Conservation (phyloP, 2,888 invertebrate species). For the Steinernema scapterisci region DNA sequence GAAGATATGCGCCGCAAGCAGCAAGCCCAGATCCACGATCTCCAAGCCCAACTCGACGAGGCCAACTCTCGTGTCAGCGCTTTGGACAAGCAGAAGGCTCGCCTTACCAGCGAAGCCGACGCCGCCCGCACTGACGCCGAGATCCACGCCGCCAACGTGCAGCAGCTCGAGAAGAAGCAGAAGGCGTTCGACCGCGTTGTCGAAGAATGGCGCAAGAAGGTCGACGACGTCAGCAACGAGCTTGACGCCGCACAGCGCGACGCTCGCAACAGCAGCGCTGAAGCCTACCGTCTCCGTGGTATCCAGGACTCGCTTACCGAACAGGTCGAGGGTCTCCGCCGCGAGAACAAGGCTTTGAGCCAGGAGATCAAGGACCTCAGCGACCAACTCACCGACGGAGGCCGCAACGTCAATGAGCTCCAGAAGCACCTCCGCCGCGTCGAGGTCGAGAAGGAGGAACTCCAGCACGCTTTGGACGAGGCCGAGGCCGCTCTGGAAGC, state of each 20-base stretch:
- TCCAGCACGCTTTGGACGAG: slow-evolving; percentile 76
- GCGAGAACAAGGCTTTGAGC: slow-evolving; percentile 99
- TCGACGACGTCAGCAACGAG: slow-evolving; percentile 93
- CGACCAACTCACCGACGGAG: slow-evolving; percentile 78
- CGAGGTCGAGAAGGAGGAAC: slow-evolving; percentile 99
- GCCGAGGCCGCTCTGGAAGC: slow-evolving; percentile 98
- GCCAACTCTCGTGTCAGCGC: slow-evolving; percentile 95
- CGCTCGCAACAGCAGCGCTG: slow-evolving; percentile 98
- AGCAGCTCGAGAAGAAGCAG: slow-evolving; percentile 95
- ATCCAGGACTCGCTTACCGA: slow-evolving; percentile 64
- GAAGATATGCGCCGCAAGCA: slow-evolving; percentile 74
- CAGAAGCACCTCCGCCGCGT: slow-evolving; percentile 97
- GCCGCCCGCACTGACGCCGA: slow-evolving; percentile 75
- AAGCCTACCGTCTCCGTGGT: slow-evolving; percentile 95
- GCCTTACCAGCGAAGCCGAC: slow-evolving; percentile 93
- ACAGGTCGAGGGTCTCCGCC: slow-evolving; percentile 90
- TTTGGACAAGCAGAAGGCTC: slow-evolving; percentile 89
- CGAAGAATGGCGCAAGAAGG: slow-evolving; percentile 97
- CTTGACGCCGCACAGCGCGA: slow-evolving; percentile 98
- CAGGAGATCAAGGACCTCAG: slow-evolving; percentile 97
- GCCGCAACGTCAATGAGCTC: slow-evolving; percentile 97
- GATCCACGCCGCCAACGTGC: slow-evolving; percentile 61
- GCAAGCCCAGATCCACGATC: slow-evolving; percentile 92
- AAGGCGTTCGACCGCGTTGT: slow-evolving; percentile 99
- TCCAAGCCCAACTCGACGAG: slow-evolving; percentile 94